These are phyloP conservation scores for Dorcus parallelipipedus DNA, from an alignment of 2,888 invertebrate species.

Conservation along the genomic window DNA sequence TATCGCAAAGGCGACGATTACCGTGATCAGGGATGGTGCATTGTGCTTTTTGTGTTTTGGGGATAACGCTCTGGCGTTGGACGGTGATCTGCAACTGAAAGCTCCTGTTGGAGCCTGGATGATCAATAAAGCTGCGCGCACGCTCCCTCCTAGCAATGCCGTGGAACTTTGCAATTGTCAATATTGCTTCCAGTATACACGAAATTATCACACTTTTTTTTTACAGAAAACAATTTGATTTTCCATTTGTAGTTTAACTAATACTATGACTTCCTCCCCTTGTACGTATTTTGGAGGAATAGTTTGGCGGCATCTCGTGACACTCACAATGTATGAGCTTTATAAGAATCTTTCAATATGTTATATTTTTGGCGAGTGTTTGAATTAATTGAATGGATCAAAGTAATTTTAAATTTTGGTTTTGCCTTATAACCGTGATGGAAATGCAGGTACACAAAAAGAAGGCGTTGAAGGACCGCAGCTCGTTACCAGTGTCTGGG, in stretches of 20 bases:
- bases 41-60: not conserved
- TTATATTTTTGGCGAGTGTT: no score
- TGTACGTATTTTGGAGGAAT: no score
- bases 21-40: not conserved
- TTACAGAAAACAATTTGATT: no score
- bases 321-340: no score
- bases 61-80: not conserved
- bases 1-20: not conserved
- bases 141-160: not conserved
- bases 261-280: no score
- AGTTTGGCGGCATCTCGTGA: no score
- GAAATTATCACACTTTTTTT: not conserved
- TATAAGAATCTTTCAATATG: no score
- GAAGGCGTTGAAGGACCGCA: conserved; percentile 11
- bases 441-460: conserved; percentile 10
- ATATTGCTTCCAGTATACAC: not conserved
- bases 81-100: conserved; percentile 13
- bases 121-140: conserved; percentile 15
- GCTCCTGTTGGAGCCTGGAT: conserved; percentile 15
- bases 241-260: no score
- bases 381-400: no score
- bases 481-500: conserved; percentile 17
- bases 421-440: conserved; percentile 5
- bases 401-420: no score
- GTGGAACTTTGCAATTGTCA: conserved; percentile 3